A percentile compares a stretch with the other conserved stretches of the same genome.
These are phyloP conservation scores for Nephrocerus scutellatus DNA, from an alignment of 2,888 invertebrate species.

Conservation along the genomic window DNA sequence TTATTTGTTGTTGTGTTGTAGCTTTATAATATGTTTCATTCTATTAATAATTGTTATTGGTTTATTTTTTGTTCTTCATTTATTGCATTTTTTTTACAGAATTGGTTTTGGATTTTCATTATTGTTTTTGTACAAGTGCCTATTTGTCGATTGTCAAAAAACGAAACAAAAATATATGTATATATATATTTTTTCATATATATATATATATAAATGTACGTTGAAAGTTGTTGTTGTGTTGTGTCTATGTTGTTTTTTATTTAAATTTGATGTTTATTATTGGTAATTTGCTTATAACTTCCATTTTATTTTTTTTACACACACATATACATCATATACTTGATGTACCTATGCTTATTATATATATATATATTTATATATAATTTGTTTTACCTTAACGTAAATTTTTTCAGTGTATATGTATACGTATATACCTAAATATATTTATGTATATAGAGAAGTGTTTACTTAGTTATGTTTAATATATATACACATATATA, in stretches of 20 bases:
- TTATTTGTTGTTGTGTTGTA: constrained; percentile 11
- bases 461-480: constrained; percentile 22
- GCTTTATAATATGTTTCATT: too few species aligned
- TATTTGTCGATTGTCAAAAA: constrained; percentile 50
- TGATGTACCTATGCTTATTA: constrained; percentile 6
- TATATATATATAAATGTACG: constrained; percentile 18
- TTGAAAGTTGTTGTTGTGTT: constrained; percentile 14
- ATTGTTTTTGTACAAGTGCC: constrained; percentile 46
- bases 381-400: constrained; percentile 6
- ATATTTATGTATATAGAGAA: constrained; percentile 22
- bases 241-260: constrained; percentile 12
- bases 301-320: constrained; percentile 11
- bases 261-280: constrained; percentile 21
- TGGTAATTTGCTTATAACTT: constrained; percentile 11
- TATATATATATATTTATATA: constrained; percentile 7
- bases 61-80: constrained; percentile 19
- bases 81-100: constrained; percentile 11
- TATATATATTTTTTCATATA: constrained; percentile 12
- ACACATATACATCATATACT: constrained; percentile 9
- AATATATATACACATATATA: constrained; percentile 22
- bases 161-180: constrained; percentile 37
- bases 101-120: constrained; percentile 22
- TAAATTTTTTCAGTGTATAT: constrained; percentile 1
- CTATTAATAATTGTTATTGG: constrained; percentile 22
- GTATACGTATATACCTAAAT: constrained; percentile 13